A percentile compares a stretch with the other conserved stretches of the same genome.
phyloP scores from a whole-genome alignment of 2,888 invertebrate genomes.

The Mesopsocus fuscifrons region DNA sequence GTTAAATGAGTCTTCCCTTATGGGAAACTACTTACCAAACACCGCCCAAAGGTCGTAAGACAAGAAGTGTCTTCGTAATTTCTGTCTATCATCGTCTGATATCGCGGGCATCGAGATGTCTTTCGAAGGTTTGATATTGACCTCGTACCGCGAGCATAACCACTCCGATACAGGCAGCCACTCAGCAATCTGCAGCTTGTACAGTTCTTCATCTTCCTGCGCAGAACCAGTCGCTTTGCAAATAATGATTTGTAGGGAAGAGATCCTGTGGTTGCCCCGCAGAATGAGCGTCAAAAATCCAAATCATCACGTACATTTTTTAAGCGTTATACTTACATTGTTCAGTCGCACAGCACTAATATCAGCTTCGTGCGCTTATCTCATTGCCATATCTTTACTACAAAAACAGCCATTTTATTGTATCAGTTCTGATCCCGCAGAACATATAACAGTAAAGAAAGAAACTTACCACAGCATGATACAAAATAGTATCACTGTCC shows the following conservation, averaged over 20 bases:
- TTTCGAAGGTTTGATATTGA: conserved; percentile 48
- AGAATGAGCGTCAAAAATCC: too few relatives aligned
- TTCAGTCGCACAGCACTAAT: too few relatives aligned
- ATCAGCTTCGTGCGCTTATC: too few relatives aligned
- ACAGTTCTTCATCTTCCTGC: conserved; percentile 59
- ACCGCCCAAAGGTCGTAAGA: conserved; percentile 68
- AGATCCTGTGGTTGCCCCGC: too few relatives aligned
- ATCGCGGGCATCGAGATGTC: conserved; percentile 51
- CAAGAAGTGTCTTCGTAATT: conserved; percentile 52
- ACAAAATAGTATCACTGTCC: conserved; percentile 66
- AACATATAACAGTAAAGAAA: too few relatives aligned
- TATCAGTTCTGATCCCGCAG: too few relatives aligned
- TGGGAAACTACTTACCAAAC: conserved; percentile 46
- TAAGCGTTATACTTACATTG: conserved; percentile 35
- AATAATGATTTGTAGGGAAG: conserved; percentile 13
- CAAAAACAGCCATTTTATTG: too few relatives aligned
- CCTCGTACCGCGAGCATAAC: conserved; percentile 65
- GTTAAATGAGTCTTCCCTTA: too few relatives aligned
- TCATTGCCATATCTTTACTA: too few relatives aligned
- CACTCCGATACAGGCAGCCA: conserved; percentile 85
- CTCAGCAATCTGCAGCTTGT: conserved; percentile 50
- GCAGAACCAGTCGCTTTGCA: conserved; percentile 13
- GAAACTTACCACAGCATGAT: conserved; percentile 35
- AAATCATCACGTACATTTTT: too few relatives aligned
- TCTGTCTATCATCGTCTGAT: conserved; percentile 41